phyloP scores from a whole-genome alignment of 2,113 vertebrate genomes.

The Hirundichthys speculiger region DNA sequence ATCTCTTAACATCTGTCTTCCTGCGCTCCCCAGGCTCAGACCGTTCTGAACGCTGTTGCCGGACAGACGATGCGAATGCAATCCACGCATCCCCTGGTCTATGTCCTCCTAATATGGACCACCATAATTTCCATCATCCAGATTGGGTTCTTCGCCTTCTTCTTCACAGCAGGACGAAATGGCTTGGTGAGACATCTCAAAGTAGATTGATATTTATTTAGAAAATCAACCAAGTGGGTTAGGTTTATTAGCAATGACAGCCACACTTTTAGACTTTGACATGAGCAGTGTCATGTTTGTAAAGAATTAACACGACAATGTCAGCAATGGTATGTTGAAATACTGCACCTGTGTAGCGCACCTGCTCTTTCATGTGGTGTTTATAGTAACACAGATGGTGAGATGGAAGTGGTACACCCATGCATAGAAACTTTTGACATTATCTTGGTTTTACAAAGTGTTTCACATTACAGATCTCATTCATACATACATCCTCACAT shows the following conservation, averaged over 20 bases:
- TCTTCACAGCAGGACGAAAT: constrained; percentile 51
- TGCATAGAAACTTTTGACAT: too few relatives aligned
- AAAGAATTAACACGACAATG: neutral
- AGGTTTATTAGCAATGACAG: too few relatives aligned
- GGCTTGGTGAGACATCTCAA: constrained; percentile 56
- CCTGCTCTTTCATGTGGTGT: constrained; percentile 61
- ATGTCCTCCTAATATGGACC: constrained; percentile 69
- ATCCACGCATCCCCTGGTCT: constrained; percentile 41
- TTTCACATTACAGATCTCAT: too few relatives aligned
- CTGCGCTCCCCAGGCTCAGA: constrained; percentile 36
- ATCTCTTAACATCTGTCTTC: constrained; percentile 43
- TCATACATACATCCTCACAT: too few relatives aligned
- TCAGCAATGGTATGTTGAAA: neutral
- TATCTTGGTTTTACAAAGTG: too few relatives aligned
- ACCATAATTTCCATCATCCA: constrained; percentile 63
- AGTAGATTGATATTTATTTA: too few relatives aligned
- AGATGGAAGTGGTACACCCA: constrained; percentile 44
- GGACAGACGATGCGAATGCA: constrained; percentile 51
- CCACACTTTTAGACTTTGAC: too few relatives aligned
- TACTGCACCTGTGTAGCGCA: constrained; percentile 16
- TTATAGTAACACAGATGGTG: constrained; percentile 45
- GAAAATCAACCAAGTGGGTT: too few relatives aligned
- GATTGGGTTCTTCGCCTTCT: constrained; percentile 41
- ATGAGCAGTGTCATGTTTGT: neutral
- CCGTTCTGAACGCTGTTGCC: constrained; percentile 6